These are phyloP conservation scores for Agonopterix alstromeriana DNA, from an alignment of 2,888 invertebrate species.

Conservation along the genomic window DNA sequence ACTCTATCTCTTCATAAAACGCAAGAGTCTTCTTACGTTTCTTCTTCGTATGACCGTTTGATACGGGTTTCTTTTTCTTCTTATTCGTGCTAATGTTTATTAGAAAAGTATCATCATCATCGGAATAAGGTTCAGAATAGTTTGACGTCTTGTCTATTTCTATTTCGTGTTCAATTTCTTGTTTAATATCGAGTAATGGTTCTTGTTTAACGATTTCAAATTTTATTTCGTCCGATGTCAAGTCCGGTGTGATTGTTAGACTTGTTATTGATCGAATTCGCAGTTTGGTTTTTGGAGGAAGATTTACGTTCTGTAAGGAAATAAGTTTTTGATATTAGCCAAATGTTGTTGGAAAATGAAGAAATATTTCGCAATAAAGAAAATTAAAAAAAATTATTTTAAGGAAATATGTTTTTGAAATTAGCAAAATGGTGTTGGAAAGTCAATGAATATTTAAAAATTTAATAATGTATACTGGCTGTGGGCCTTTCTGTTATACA, in stretches of 20 bases:
- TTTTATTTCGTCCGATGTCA: neutral
- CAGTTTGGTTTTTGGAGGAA: neutral
- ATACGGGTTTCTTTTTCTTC: conserved; percentile 13
- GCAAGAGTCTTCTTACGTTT: conserved; percentile 9
- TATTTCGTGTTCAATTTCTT: conserved; percentile 3
- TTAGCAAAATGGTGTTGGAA: no score
- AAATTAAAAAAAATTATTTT: no score
- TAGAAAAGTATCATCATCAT: conserved; percentile 22
- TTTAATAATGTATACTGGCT: no score
- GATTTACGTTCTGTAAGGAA: neutral
- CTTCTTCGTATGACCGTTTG: conserved; percentile 12
- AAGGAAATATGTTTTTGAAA: no score
- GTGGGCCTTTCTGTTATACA: no score
- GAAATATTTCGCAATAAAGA: neutral
- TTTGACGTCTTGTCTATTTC: neutral
- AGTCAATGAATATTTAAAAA: no score
- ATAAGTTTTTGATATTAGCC: neutral
- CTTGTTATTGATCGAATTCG: neutral
- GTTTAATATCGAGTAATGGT: conserved; percentile 9
- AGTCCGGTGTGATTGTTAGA: neutral
- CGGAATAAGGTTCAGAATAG: conserved; percentile 16
- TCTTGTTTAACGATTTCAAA: neutral
- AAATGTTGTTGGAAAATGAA: neutral
- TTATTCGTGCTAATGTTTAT: conserved; percentile 19
- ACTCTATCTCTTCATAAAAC: conserved; percentile 35